Evolutionary conservation across 2,888 invertebrate genomes (phyloP), one percentile per base, ranked within the genome.

Genomic region (Brachyptera risi): DNA sequence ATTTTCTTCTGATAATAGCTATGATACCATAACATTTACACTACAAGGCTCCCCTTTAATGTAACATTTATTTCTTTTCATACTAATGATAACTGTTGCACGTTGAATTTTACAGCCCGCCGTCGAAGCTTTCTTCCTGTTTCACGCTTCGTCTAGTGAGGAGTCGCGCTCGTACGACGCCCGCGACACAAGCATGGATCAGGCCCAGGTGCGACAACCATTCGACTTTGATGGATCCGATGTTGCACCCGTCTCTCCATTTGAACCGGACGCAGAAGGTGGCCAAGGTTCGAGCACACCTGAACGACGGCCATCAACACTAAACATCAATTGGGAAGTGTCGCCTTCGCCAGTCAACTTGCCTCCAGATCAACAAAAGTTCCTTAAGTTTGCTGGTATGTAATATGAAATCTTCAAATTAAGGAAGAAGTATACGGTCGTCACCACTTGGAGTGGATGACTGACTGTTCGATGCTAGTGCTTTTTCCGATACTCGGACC

Each of bases 41-140:
- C 5, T 11, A 5, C 35, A 7, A 11, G 35, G 11, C 35, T 31
- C n/a, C n/a, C n/a, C n/a, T n/a, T n/a, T n/a, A n/a, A n/a, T n/a
- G n/a, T n/a, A n/a, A n/a, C n/a, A n/a, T n/a, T n/a, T n/a, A n/a
- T n/a, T n/a, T n/a, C n/a, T n/a, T n/a, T n/a, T n/a, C n/a, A n/a
- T n/a, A n/a, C n/a, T n/a, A n/a, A n/a, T n/a, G n/a, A n/a, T n/a
- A n/a, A n/a, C n/a, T n/a, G n/a, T n/a, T n/a, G n/a, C n/a, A n/a
- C n/a, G n/a, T n/a, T n/a, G n/a, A n/a, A n/a, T n/a, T n/a, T 69
- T 72, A 11, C 70, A 86, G 76, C 90, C 92, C 24, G 88, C 92
- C 3, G 92, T 94, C 2, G 93, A 94, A 75, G 91, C 92, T 11
- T 94, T 94, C 78, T 94, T 94, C 79, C 77, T 93, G 59, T 90